A percentile compares a stretch with the other conserved stretches of the same genome.
Evolutionary conservation across 30 jellyfish, hydroid and myxozoan genomes (phyloP).

Genomic region (Haliclystus octoradiatus): DNA sequence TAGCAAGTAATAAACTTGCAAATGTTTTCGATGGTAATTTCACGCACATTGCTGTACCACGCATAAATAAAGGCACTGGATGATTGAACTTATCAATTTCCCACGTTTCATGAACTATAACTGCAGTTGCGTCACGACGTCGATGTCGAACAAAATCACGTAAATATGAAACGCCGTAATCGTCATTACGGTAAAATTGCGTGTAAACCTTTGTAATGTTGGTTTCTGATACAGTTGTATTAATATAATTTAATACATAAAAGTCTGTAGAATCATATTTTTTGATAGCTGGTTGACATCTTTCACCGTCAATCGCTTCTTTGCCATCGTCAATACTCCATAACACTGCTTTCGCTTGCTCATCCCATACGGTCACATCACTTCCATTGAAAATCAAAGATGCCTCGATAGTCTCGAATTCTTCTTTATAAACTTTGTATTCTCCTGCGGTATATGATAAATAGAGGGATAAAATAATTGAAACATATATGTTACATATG

Average conservation of each 20-base stretch:
- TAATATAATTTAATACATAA: too few relatives aligned
- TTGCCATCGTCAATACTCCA: conserved; percentile 5
- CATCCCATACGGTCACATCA: conserved; percentile 9
- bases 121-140: conserved; percentile 3
- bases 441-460: too few relatives aligned
- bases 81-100: background rate
- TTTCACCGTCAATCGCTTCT: background rate
- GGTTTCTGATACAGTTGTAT: background rate
- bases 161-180: background rate
- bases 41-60: conserved; percentile 1
- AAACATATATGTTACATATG: too few relatives aligned
- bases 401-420: background rate
- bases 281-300: background rate
- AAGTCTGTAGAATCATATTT: background rate
- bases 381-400: background rate
- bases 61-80: background rate
- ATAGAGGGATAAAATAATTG: too few relatives aligned
- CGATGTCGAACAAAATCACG: conserved; percentile 1
- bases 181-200: background rate
- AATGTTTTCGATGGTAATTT: background rate
- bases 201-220: conserved; percentile 1
- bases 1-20: background rate
- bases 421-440: background rate
- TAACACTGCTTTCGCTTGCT: background rate
- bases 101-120: conserved; percentile 4